Evolutionary conservation across 2,888 invertebrate species (phyloP), one percentile per base, ranked within the genome.

Genomic region (Prenolepis imparis): DNA sequence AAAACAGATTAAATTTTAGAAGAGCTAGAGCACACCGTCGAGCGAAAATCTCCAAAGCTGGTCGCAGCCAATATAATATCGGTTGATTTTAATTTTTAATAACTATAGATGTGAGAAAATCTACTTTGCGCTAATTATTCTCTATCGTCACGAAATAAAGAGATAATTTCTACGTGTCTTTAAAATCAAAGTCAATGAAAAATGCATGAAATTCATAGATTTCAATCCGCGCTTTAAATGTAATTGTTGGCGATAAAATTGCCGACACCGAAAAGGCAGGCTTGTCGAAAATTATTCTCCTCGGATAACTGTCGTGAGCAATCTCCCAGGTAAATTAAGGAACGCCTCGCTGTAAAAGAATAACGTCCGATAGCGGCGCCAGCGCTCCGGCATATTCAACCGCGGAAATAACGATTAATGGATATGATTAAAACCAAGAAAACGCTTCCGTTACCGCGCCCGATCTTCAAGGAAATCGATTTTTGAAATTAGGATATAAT

Each of bases 341-440:
- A 77, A 82, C 66, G 64, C 64, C 64, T 70, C 74, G 63, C n/a
- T 57, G 66, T 44, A 78, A 59, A 70, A 39, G 32, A 78, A 70
- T 70, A 70, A 70, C 55, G 44, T 78, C 57, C 41, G 21, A 70
- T 21, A 28, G 57, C 57, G 57, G 44, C 55, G 44, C 39, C 12
- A 55, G 9, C n/a, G 28, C 36, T 28, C 18, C 36, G 57, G 57
- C 57, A 57, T 70, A 67, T 78, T 67, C 41, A 59, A 21, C 32
- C 32, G 32, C 32, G 70, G 18, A 59, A 80, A 59, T 80, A 80
- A 80, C 59, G 78, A 80, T 72, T 80, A 80, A 80, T 72, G 78
- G 41, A 55, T 18, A 57, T 57, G 78, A 78, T 78, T 78, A 78
- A 78, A 78, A 44, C n/a, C 57, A 59, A 41, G 41, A 70, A 28